Percentiles rank a stretch among this genome's conserved stretches.
Evolutionary conservation across 2,113 vertebrate genomes (phyloP).

Genomic region (Sceloporus tristichus): DNA sequence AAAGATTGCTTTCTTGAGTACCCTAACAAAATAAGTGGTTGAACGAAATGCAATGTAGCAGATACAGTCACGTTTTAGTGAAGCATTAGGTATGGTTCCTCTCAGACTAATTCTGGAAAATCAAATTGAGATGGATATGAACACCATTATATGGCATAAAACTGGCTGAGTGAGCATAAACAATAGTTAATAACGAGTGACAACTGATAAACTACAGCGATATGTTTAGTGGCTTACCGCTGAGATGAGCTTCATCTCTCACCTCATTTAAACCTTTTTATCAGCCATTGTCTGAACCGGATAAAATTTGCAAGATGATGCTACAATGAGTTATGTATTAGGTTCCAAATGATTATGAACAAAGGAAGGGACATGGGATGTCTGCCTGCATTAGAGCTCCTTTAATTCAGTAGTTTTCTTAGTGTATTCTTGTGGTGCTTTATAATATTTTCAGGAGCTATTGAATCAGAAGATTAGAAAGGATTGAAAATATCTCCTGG

Average conservation of each 20-base stretch:
- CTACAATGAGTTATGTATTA: conserved; percentile 46
- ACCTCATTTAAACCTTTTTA: conserved; percentile 67
- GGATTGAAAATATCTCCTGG: neutral
- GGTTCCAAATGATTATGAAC: conserved; percentile 8
- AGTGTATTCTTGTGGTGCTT: neutral
- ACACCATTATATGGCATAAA: conserved; percentile 62
- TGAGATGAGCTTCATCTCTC: conserved; percentile 32
- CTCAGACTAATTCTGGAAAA: conserved; percentile 66
- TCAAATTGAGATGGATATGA: conserved; percentile 66
- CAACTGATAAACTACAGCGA: conserved; percentile 60
- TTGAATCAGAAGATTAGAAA: neutral
- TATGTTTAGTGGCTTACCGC: conserved; percentile 38
- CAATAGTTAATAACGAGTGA: conserved; percentile 68
- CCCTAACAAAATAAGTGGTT: neutral
- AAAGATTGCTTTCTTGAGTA: neutral
- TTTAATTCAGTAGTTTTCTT: neutral
- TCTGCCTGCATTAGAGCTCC: neutral
- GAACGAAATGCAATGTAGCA: conserved; percentile 25
- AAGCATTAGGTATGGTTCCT: conserved; percentile 39
- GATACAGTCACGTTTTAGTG: conserved; percentile 8
- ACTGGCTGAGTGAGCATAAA: conserved; percentile 68
- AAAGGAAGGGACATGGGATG: neutral
- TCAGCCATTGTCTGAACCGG: conserved; percentile 47
- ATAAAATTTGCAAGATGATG: conserved; percentile 54
- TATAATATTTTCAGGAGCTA: neutral